Evolutionary conservation across 2,113 vertebrate genomes (phyloP).

Genomic region (Hyla sarda): DNA sequence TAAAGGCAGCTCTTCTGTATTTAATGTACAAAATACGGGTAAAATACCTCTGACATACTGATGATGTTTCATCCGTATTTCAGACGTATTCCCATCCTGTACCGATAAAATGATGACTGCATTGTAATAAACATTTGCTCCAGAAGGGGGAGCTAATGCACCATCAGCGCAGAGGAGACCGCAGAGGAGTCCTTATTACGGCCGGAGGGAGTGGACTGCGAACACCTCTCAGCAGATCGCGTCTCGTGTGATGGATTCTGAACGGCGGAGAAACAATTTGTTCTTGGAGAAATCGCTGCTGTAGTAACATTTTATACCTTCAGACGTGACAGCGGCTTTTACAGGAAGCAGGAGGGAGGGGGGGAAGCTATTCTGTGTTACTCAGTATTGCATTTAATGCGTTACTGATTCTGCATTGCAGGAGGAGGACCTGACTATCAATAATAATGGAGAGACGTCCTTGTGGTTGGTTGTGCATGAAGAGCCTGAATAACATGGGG

Average conservation of each 20-base stretch:
- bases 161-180: background rate
- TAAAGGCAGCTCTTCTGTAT: too few relatives aligned
- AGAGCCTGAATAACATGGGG: background rate
- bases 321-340: background rate
- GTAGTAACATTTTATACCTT: background rate
- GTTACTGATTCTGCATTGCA: background rate
- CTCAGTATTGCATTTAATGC: background rate
- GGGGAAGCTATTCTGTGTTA: too few relatives aligned
- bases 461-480: too few relatives aligned
- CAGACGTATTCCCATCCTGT: too few relatives aligned
- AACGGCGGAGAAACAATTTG: background rate
- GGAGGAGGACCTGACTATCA: too few relatives aligned
- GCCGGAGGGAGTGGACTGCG: background rate
- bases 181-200: background rate
- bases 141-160: constrained; percentile 2
- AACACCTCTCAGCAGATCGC: too few relatives aligned
- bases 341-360: too few relatives aligned
- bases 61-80: too few relatives aligned
- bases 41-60: too few relatives aligned
- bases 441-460: too few relatives aligned
- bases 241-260: background rate
- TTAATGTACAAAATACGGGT: too few relatives aligned
- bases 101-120: too few relatives aligned
- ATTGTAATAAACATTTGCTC: background rate
- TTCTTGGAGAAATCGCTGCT: background rate